phyloP scores from a whole-genome alignment of 2,797 vertebrate genomes.

The Oreochromis grahami region DNA sequence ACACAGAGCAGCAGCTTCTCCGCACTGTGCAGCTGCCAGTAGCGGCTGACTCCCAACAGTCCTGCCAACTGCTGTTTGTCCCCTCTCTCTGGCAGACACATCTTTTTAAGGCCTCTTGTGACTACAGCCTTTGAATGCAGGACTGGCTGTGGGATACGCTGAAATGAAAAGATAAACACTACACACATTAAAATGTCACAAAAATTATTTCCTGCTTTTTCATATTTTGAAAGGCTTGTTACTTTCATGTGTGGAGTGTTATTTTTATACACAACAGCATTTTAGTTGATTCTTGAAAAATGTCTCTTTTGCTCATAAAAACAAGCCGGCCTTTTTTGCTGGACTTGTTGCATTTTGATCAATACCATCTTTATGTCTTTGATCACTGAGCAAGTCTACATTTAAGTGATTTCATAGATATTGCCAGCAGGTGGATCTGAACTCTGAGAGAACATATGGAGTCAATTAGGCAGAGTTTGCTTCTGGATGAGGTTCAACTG shows the following conservation, averaged over 20 bases:
- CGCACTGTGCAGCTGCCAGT: conserved; percentile 37
- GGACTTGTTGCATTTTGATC: conserved; percentile 32
- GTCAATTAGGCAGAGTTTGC: conserved; percentile 74
- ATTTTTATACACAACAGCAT: not conserved
- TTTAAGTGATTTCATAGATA: conserved; percentile 42
- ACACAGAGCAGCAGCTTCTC: conserved; percentile 26
- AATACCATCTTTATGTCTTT: conserved; percentile 51
- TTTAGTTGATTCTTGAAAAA: not conserved
- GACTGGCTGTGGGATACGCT: conserved; percentile 23
- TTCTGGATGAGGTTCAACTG: conserved; percentile 72
- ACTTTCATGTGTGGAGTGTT: not conserved
- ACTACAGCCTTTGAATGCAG: conserved; percentile 1
- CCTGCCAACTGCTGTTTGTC: conserved; percentile 39
- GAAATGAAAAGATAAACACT: conserved; percentile 38
- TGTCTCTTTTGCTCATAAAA: not conserved
- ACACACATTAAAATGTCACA: conserved; percentile 1
- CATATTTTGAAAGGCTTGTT: conserved; percentile 20
- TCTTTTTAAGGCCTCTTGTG: conserved; percentile 14
- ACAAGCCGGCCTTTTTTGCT: conserved; percentile 17
- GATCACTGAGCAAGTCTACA: conserved; percentile 39
- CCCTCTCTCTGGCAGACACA: conserved; percentile 22
- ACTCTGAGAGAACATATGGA: conserved; percentile 74
- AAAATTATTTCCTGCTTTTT: conserved; percentile 24
- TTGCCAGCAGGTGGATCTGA: conserved; percentile 61
- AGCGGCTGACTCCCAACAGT: conserved; percentile 30